Evolutionary conservation across 2,797 vertebrate genomes (phyloP).

Genomic region (Erethizon dorsatum): DNA sequence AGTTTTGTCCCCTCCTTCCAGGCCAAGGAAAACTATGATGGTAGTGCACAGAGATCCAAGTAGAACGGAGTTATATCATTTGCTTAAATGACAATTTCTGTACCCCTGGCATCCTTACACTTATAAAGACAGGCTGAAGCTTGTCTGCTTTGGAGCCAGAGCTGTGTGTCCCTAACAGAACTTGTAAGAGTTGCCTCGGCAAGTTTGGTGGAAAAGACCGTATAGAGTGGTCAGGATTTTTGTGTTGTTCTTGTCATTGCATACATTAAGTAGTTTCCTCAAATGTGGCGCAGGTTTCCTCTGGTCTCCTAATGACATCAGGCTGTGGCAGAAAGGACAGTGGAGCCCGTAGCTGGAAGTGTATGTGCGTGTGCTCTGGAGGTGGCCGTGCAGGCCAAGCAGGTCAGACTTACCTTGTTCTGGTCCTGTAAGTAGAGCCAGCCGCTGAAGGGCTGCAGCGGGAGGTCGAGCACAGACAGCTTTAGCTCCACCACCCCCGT

Average conservation of each 20-base stretch:
- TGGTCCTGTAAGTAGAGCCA: slow-evolving; percentile 99
- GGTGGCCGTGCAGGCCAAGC: slow-evolving; percentile 89
- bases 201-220: not conserved
- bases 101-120: not conserved
- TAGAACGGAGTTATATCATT: not conserved
- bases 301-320: not conserved
- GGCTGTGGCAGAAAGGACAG: not conserved
- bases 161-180: not conserved
- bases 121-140: not conserved
- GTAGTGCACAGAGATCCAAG: not conserved
- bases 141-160: not conserved
- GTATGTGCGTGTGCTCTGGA: accelerated
- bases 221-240: not conserved
- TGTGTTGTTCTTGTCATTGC: not conserved
- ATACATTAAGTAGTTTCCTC: not conserved
- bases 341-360: not conserved
- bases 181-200: not conserved
- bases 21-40: not conserved
- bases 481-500: slow-evolving; percentile 96
- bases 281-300: not conserved
- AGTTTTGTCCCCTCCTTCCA: not conserved
- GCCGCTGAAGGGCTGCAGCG: slow-evolving; percentile 94
- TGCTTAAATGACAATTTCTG: not conserved
- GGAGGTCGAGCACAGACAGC: slow-evolving; percentile 96
- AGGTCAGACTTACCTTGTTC: slow-evolving; percentile 92